Base-by-base conservation (phyloP, 1,140 invertebrate species). In the Drosophila busckii region DNA sequence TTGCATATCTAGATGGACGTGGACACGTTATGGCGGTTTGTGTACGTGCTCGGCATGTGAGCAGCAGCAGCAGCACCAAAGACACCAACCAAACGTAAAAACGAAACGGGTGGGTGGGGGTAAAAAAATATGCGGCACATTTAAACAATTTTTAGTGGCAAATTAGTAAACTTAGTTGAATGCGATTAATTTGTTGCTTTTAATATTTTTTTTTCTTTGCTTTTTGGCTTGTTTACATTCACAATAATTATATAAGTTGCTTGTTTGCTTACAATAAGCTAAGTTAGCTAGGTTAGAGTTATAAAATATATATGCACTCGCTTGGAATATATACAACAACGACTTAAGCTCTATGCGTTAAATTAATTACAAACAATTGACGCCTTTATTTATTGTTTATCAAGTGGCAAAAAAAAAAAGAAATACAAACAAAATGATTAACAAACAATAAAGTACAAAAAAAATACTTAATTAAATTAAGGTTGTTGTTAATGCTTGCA, bases 151-250 rank as follows among this genome's bases (percentile, higher is more conserved):
- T n/a, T n/a, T n/a, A n/a, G n/a, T 17, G 10, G 38, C 26, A 49
- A 44, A 32, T 53, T 35, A 58, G 58, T 56, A 34, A 46, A 60
- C n/a, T n/a, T n/a, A n/a, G n/a, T n/a, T n/a, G n/a, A 49, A 23
- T 35, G 20, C 19, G 28, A 20, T 48, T 17, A 58, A 28, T 15
- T 37, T 19, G 19, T 13, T 12, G 10, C 3, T 3, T 17, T 26
- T 50, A 44, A 37, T 38, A 15, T 56, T 48, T 22, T 48, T 61
- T 67, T 61, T 54, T 64, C 37, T 73, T 78, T 73, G 38, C 46
- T 60, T 78, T 80, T 80, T 78, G 73, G 73, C 64, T 73, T 80
- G 68, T 80, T 80, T 80, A 73, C 73, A 80, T 80, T 80, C 73
- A 80, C 73, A 80, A 65, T 80, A 41, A 75, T 65, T 65, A 28